phyloP scores from a whole-genome alignment of 2,888 invertebrate genomes.

The Venusia cambrica region DNA sequence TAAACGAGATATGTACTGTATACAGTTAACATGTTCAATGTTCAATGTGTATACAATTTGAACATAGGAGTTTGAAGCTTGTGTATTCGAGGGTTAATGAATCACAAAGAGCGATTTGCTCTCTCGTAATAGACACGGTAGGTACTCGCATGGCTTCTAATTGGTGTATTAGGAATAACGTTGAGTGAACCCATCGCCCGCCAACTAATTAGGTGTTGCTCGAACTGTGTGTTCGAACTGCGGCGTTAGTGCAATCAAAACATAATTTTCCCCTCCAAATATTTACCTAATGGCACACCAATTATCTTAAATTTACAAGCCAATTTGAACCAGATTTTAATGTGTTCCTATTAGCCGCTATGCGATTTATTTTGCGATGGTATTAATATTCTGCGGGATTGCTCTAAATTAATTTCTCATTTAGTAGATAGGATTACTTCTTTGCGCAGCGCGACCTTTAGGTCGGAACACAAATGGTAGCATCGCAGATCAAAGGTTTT shows the following conservation, averaged over 20 bases:
- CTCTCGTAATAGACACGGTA: slow-evolving; percentile 33
- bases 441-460: slow-evolving; percentile 29
- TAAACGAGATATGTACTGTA: no score
- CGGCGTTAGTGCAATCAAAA: slow-evolving; percentile 12
- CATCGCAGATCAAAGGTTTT: slow-evolving; percentile 67
- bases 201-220: slow-evolving; percentile 21
- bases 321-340: slow-evolving; percentile 18
- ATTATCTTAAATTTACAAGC: not conserved
- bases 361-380: slow-evolving; percentile 1
- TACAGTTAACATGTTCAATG: no score
- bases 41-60: no score
- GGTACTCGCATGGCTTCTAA: slow-evolving; percentile 41
- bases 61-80: no score
- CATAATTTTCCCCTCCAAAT: slow-evolving; percentile 11
- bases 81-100: no score
- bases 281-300: slow-evolving; percentile 10
- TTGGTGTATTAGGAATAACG: slow-evolving; percentile 41
- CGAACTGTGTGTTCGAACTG: slow-evolving; percentile 4
- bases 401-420: slow-evolving; percentile 34
- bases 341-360: no score
- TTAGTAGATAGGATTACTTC: slow-evolving; percentile 31
- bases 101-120: no score
- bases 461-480: slow-evolving; percentile 45
- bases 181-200: slow-evolving; percentile 28
- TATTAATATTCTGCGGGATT: slow-evolving; percentile 22